Base-by-base conservation (phyloP, 2,797 vertebrate genomes). In the Molossus alvarezi region DNA sequence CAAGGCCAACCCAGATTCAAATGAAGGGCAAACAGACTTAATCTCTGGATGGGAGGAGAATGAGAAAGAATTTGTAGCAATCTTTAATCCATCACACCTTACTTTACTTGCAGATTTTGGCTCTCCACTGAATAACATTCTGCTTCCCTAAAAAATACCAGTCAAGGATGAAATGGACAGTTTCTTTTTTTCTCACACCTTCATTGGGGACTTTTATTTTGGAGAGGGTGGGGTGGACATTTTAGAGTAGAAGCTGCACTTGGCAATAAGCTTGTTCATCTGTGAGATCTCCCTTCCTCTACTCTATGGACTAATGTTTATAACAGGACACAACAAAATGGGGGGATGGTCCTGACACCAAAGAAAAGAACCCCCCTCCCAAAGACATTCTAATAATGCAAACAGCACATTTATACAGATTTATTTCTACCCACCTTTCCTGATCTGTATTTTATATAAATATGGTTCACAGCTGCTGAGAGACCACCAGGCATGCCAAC, bases 191-290 rank as follows among this genome's bases (percentile, higher is more conserved):
- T 55, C 55, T 33, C 48, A 48, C 45, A 94, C 76, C 71, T 83
- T 73, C 27, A 0, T 71, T n/a, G 21, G 55, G 90, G 76, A 12
- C 57, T 82, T 96, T 91, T 89, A 48, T 94, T 96, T 97, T 75
- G 65, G 80, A 90, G 88, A 88, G 65, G 87, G 33, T 20, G 84
- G 91, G 84, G 53, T 67, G 81, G 88, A 83, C 97, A 97, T 98
- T 98, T 97, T 98, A 98, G 98, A 97, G 90, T 98, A 98, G 98
- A 98, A 97, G 94, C 97, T 96, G 95, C 97, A 98, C 96, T 98
- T 98, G 20, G 98, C 98, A 98, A 98, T 98, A 98, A 98, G 97
- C 97, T 98, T 83, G 80, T 97, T 96, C 85, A 6, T 96, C 95
- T 95, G 96, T 98, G 91, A 55, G 57, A 71, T 64, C 29, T 95